These are phyloP conservation scores for Leptobrachium ailaonicum DNA, from an alignment of 2,113 vertebrate species.

Conservation along the genomic window DNA sequence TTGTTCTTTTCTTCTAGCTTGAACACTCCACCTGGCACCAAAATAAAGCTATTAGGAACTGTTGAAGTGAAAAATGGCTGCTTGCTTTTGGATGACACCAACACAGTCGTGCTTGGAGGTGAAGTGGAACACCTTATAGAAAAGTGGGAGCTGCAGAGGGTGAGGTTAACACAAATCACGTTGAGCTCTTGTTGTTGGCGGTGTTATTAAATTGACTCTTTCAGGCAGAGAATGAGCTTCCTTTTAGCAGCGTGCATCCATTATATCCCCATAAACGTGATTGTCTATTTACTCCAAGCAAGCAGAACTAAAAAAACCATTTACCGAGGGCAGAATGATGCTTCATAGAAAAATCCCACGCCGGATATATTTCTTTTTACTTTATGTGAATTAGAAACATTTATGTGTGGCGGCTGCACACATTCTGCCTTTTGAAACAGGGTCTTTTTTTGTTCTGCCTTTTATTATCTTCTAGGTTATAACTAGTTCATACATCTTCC, in stretches of 20 bases:
- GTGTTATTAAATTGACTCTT: slow-evolving; percentile 41
- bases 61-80: slow-evolving; percentile 89
- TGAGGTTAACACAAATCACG: slow-evolving; percentile 72
- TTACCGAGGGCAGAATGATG: background rate
- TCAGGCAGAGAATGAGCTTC: slow-evolving; percentile 33
- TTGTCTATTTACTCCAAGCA: slow-evolving; percentile 29
- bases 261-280: slow-evolving; percentile 17
- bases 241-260: slow-evolving; percentile 27
- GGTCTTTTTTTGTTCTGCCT: too few species aligned
- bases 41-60: slow-evolving; percentile 87
- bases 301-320: background rate
- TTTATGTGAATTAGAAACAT: background rate
- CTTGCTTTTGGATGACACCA: slow-evolving; percentile 88
- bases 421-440: too few species aligned
- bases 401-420: too few species aligned
- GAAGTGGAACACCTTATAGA: slow-evolving; percentile 96
- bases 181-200: slow-evolving; percentile 46
- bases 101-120: slow-evolving; percentile 87
- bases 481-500: too few species aligned
- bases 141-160: slow-evolving; percentile 96
- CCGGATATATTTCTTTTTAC: background rate
- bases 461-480: too few species aligned
- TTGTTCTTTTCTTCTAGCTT: slow-evolving; percentile 62
- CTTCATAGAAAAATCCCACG: background rate
- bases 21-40: slow-evolving; percentile 91